Percentiles rank a stretch among this genome's conserved stretches.
phyloP scores from a whole-genome alignment of 2,888 invertebrate species.

The Sericinus montela region DNA sequence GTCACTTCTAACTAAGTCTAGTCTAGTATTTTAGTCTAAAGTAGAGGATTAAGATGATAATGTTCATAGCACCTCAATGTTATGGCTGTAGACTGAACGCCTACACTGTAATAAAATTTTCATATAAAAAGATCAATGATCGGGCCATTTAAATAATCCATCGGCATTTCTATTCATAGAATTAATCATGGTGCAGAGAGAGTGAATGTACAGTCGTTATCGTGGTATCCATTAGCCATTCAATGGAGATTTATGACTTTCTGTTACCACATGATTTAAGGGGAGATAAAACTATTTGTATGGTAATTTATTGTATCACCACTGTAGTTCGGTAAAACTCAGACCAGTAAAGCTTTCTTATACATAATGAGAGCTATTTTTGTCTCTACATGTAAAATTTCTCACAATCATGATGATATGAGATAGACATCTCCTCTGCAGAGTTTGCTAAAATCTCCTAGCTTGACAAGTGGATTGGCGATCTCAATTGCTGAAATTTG shows the following conservation, averaged over 20 bases:
- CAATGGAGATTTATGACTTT: constrained; percentile 40
- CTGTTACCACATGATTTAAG: constrained; percentile 27
- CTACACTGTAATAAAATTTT: constrained; percentile 20
- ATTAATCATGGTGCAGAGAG: constrained; percentile 35
- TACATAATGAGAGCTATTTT: too few species aligned
- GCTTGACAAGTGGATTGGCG: too few species aligned
- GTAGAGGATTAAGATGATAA: too few species aligned
- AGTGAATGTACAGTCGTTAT: constrained; percentile 13
- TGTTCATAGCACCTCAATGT: constrained; percentile 1
- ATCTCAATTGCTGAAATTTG: too few species aligned
- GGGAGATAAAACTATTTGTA: constrained; percentile 11
- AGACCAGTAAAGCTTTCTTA: neutral
- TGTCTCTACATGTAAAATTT: too few species aligned
- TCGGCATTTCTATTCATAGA: constrained; percentile 37
- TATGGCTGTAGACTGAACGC: constrained; percentile 1
- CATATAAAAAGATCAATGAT: constrained; percentile 27
- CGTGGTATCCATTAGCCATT: constrained; percentile 27
- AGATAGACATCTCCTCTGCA: too few species aligned
- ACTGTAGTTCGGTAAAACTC: neutral
- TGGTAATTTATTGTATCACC: constrained; percentile 11
- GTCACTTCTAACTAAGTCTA: too few species aligned
- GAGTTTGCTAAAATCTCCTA: too few species aligned
- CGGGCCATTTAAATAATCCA: constrained; percentile 23
- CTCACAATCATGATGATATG: too few species aligned
- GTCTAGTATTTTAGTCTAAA: too few species aligned